Evolutionary conservation across 2,797 vertebrate genomes (phyloP).

Genomic region (Halcyon leucocephala): DNA sequence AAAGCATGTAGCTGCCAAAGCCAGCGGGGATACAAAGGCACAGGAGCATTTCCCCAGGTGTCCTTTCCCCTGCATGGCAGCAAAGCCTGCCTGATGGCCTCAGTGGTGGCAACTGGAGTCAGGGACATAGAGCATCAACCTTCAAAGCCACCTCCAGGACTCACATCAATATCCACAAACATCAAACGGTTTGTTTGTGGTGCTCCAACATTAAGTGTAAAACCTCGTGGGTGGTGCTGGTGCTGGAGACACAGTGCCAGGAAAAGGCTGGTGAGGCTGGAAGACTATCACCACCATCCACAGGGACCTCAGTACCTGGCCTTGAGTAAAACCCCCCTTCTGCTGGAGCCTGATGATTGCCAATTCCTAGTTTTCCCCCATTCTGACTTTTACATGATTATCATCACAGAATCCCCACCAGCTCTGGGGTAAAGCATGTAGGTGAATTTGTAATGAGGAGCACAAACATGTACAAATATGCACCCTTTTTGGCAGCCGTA

Average conservation of each 20-base stretch:
- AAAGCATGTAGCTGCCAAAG: background rate
- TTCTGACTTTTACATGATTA: background rate
- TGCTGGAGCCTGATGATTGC: background rate
- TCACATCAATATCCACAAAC: fast-evolving
- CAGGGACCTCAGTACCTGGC: fast-evolving
- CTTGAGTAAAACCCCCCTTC: background rate
- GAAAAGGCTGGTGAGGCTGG: background rate
- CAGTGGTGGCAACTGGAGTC: background rate
- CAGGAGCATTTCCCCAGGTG: background rate
- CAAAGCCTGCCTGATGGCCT: background rate
- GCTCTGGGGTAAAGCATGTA: background rate
- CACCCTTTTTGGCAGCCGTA: conserved; percentile 9
- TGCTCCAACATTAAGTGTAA: background rate
- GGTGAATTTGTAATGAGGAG: background rate
- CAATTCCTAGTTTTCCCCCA: background rate
- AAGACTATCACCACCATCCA: background rate
- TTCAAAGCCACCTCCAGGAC: background rate
- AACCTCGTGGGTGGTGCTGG: background rate
- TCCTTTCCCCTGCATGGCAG: background rate
- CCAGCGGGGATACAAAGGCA: background rate
- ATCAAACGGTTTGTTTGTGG: background rate
- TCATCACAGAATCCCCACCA: background rate
- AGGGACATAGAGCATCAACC: background rate
- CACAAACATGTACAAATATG: fast-evolving
- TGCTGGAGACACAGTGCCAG: background rate